Evolutionary conservation across 1,140 invertebrate genomes (phyloP).

Genomic region (Drosophila guanche): DNA sequence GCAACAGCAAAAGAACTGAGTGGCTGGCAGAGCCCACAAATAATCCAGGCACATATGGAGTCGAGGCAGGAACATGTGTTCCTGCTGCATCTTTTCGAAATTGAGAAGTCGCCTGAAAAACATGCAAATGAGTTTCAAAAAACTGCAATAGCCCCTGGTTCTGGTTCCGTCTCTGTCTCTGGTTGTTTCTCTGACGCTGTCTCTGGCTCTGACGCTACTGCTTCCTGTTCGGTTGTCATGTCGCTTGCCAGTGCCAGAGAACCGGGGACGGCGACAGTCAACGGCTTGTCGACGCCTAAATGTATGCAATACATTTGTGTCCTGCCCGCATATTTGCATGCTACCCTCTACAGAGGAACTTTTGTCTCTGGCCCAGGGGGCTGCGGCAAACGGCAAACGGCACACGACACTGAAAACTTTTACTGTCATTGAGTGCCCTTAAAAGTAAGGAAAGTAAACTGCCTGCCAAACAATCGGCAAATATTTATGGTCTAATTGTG

Average conservation of each 20-base stretch:
- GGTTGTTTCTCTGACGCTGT: neutral
- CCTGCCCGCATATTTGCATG: conserved; percentile 72
- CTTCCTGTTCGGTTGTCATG: conserved; percentile 22
- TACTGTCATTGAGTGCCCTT: conserved; percentile 16
- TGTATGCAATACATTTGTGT: conserved; percentile 59
- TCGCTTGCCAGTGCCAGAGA: conserved; percentile 29
- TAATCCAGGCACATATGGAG: neutral
- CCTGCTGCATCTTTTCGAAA: conserved; percentile 47
- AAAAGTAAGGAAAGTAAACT: conserved; percentile 25
- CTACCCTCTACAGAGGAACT: conserved; percentile 41
- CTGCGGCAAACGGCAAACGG: no score
- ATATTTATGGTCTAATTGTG: conserved; percentile 76
- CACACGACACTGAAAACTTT: conserved; percentile 39
- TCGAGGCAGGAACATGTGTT: conserved; percentile 51
- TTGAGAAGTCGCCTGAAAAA: conserved; percentile 61
- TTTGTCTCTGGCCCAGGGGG: conserved; percentile 36
- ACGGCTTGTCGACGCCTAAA: conserved; percentile 67
- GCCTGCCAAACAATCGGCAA: conserved; percentile 50
- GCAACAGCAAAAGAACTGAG: neutral
- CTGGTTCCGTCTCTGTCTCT: conserved; percentile 7
- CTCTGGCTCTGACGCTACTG: neutral
- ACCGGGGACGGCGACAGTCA: conserved; percentile 62
- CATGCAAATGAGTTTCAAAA: conserved; percentile 61
- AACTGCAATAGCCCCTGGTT: neutral
- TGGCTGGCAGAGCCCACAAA: neutral